phyloP scores from a whole-genome alignment of 2,888 invertebrate genomes.

The Pycnomerus fuliginosus region DNA sequence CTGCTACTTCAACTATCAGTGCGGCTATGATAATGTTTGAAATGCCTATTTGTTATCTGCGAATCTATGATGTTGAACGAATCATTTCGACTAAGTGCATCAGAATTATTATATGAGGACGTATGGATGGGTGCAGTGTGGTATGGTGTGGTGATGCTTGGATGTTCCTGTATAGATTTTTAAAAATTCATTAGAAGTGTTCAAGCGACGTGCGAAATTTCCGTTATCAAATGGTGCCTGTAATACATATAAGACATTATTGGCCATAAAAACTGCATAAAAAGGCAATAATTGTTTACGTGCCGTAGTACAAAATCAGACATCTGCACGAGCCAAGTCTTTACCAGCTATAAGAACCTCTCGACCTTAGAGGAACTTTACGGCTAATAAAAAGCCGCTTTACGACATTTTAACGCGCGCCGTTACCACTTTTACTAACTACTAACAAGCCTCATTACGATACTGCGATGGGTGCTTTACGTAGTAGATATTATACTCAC shows the following conservation, averaged over 20 bases:
- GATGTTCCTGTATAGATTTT: too few relatives aligned
- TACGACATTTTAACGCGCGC: constrained; percentile 53
- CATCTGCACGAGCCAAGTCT: constrained; percentile 42
- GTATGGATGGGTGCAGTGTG: too few relatives aligned
- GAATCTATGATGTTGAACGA: too few relatives aligned
- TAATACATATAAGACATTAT: constrained; percentile 15
- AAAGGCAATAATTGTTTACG: constrained; percentile 48
- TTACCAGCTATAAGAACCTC: constrained; percentile 36
- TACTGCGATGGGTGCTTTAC: constrained; percentile 46
- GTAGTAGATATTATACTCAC: constrained; percentile 45
- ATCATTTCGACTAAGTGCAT: too few relatives aligned
- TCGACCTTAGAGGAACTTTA: constrained; percentile 48
- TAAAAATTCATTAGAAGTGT: too few relatives aligned
- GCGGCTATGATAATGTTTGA: too few relatives aligned
- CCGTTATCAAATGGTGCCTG: neutral
- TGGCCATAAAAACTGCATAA: constrained; percentile 22
- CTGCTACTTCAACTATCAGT: too few relatives aligned
- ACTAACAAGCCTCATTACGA: constrained; percentile 53
- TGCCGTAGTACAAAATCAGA: constrained; percentile 40
- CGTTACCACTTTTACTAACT: constrained; percentile 53
- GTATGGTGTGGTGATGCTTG: too few relatives aligned
- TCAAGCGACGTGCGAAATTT: too few relatives aligned
- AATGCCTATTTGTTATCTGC: too few relatives aligned
- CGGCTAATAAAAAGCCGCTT: constrained; percentile 53
- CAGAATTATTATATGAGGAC: too few relatives aligned